These are phyloP conservation scores for Chionoecetes opilio DNA, from an alignment of 1,140 invertebrate species.

Conservation along the genomic window DNA sequence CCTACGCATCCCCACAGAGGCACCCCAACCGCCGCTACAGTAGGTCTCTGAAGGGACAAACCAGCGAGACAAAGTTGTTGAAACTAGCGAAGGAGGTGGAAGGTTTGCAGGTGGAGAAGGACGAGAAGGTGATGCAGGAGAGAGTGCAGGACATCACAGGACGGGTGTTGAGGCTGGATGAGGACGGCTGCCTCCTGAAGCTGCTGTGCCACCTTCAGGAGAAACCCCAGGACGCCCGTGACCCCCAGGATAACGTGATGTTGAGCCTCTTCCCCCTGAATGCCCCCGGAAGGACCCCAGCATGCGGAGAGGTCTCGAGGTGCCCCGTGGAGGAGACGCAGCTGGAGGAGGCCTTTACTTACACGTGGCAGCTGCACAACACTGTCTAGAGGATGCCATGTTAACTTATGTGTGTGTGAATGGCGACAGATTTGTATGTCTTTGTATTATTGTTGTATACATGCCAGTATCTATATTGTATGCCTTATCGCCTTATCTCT, in stretches of 20 bases:
- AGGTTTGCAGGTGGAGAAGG: background rate
- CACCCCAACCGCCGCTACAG: background rate
- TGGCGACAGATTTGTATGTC: background rate
- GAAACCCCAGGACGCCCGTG: background rate
- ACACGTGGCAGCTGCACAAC: background rate
- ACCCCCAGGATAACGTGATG: background rate
- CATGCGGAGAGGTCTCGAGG: background rate
- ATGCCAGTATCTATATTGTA: background rate
- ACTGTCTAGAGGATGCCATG: background rate
- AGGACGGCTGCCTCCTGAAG: background rate
- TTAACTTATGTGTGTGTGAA: background rate
- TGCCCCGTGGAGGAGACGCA: background rate
- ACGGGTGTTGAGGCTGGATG: background rate
- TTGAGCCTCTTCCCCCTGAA: background rate
- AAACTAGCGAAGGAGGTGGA: background rate
- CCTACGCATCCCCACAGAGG: background rate
- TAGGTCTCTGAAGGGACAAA: background rate
- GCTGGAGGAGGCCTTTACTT: background rate
- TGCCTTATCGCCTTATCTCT: background rate
- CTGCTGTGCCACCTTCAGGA: background rate
- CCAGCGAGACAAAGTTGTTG: background rate
- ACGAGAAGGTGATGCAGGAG: background rate
- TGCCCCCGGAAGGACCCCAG: background rate
- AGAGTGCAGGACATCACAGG: background rate
- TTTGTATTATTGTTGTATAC: background rate